Conservation (phyloP, 2,888 invertebrate species). For the Sinelater perroti region DNA sequence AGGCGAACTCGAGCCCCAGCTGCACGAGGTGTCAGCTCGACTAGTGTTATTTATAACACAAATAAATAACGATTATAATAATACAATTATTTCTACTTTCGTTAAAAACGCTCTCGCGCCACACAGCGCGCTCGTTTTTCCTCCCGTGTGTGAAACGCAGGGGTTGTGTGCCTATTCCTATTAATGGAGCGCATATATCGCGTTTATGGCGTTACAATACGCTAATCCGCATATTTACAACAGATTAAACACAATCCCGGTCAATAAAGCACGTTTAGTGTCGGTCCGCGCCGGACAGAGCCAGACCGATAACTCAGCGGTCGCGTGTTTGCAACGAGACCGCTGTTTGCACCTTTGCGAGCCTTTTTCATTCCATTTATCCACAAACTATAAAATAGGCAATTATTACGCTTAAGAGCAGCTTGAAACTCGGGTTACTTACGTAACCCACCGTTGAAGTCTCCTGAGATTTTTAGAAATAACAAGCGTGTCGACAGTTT, state of each 20-base stretch:
- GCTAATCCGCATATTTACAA: constrained; percentile 44
- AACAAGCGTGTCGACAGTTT: too few relatives aligned
- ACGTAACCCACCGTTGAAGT: too few relatives aligned
- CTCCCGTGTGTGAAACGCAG: constrained; percentile 2
- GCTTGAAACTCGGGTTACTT: too few relatives aligned
- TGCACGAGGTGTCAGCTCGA: constrained; percentile 9
- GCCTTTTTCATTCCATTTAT: too few relatives aligned
- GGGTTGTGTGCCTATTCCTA: constrained; percentile 28
- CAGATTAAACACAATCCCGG: constrained; percentile 41
- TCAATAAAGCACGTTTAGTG: constrained; percentile 45
- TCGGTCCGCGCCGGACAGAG: constrained; percentile 29
- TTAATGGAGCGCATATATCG: constrained; percentile 36
- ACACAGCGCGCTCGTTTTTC: constrained; percentile 10
- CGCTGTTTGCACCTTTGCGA: constrained; percentile 25
- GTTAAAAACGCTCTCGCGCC: constrained; percentile 7
- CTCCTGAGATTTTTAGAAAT: too few relatives aligned
- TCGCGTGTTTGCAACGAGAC: constrained; percentile 41
- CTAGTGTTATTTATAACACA: constrained; percentile 14
- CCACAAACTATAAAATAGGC: too few relatives aligned
- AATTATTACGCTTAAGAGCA: too few relatives aligned
- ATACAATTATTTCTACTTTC: constrained; percentile 19
- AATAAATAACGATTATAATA: constrained; percentile 22
- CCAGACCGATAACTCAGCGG: constrained; percentile 42
- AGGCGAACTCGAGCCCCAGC: constrained; percentile 6
- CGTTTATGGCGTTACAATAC: constrained; percentile 36